These are phyloP conservation scores for Pionites leucogaster DNA, from an alignment of 2,113 vertebrate species.

Conservation along the genomic window DNA sequence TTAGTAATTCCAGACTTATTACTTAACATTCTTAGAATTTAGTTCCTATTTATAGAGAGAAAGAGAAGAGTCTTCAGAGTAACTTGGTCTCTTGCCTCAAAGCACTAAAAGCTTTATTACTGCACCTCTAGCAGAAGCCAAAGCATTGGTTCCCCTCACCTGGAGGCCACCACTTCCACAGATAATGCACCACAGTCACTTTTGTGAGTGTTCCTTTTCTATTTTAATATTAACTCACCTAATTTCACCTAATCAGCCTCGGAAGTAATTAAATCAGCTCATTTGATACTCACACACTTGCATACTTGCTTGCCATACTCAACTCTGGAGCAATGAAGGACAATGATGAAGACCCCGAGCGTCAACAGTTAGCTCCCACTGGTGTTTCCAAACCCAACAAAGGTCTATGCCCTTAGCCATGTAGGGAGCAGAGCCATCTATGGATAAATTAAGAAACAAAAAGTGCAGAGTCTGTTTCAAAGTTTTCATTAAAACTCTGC, in stretches of 20 bases:
- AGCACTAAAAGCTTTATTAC: neutral
- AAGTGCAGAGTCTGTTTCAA: neutral
- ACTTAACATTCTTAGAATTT: neutral
- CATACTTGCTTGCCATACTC: neutral
- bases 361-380: neutral
- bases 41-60: neutral
- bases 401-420: neutral
- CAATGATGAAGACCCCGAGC: neutral
- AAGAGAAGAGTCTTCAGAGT: neutral
- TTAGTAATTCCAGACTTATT: neutral
- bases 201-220: neutral
- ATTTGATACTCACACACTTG: rapidly evolving
- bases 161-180: neutral
- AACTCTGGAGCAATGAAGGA: neutral
- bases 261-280: neutral
- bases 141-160: neutral
- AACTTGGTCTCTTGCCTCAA: neutral
- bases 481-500: neutral
- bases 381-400: neutral
- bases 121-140: neutral
- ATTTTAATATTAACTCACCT: neutral
- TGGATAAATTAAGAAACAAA: neutral
- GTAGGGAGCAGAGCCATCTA: neutral
- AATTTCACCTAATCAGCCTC: neutral
- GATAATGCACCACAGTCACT: neutral